Base-by-base conservation (phyloP, 1,140 invertebrate species). In the Augochlora pura region DNA sequence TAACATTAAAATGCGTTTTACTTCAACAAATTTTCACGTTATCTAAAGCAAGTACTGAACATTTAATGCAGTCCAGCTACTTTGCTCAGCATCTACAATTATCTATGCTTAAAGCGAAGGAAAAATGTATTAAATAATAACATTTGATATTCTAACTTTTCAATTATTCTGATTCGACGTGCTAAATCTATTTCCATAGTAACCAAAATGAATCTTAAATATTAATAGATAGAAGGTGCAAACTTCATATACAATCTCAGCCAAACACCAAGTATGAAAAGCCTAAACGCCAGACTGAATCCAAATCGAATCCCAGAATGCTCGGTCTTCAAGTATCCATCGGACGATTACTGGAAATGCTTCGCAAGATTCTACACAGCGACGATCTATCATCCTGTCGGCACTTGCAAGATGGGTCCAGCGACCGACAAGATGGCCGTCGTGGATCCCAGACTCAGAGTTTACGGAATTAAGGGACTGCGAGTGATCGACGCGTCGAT, bases 401-500 rank as follows among this genome's bases (percentile, higher is more conserved):
- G 95, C 16, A 94, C 93, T 0, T 91, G 89, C 80, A 83, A 87
- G 46, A 89, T 95, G 54, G 94, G 94, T 18, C 94, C 95, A 82
- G 91, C 91, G 4, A 91, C 92, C 0, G 95, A 96, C 86, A 90
- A 90, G 2, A 87, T 87, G 16, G 94, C 95, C 0, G 95, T 96
- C 0, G 95, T 96, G 1, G 94, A 96, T 87, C 82, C 93, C 0
- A 89, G 94, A 46, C 87, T 95, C 3, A 91, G 93, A 54, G 95
- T 96, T 0, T 91, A 94, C 21, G 96, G 96, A 0, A 86, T 96
- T 0, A 72, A 87, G 0, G 90, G 93, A 1, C 86, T 97, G 0
- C 90, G 96, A 10, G 95, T 97, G 0, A 94, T 95, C 6, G 96
- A 97, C 84, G 95, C 95, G 2, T 96, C 95, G 72, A 94, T 97